These are phyloP conservation scores for Premnoplex brunnescens DNA, from an alignment of 2,797 vertebrate species.

Conservation along the genomic window DNA sequence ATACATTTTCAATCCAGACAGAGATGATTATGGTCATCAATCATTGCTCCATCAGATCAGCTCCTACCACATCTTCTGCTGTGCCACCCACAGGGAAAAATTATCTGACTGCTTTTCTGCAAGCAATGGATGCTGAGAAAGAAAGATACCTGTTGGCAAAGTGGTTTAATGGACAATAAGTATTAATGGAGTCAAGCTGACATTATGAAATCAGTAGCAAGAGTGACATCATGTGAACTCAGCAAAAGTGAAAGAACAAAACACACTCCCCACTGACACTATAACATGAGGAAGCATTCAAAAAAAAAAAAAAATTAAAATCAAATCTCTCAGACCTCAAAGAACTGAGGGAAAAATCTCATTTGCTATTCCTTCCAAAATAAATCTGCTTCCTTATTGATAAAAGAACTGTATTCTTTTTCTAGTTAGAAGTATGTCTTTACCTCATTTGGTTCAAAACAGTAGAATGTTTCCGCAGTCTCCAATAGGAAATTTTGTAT, in stretches of 20 bases:
- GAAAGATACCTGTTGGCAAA: neutral
- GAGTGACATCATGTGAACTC: neutral
- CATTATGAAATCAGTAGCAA: neutral
- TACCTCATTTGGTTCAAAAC: neutral
- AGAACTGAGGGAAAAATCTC: neutral
- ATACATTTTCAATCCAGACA: slow-evolving; percentile 37
- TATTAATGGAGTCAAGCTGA: neutral
- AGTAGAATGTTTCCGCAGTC: neutral
- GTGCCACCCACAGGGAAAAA: slow-evolving; percentile 5
- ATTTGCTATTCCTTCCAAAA: neutral
- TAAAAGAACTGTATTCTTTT: neutral
- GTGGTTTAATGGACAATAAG: neutral
- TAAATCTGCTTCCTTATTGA: neutral
- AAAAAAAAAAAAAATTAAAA: neutral
- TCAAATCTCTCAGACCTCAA: neutral
- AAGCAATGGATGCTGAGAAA: neutral
- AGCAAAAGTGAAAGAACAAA: neutral
- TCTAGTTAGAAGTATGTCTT: neutral
- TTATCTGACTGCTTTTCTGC: neutral
- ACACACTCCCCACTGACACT: neutral
- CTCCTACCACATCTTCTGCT: neutral
- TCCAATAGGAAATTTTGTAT: neutral
- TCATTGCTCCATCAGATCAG: slow-evolving; percentile 25
- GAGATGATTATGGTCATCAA: slow-evolving; percentile 33
- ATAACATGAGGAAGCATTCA: neutral